A percentile compares a stretch with the other conserved stretches of the same genome.
Evolutionary conservation across 37 sponge, comb jelly and placozoan genomes (phyloP).

Genomic region (Cliona cf. orientalis): DNA sequence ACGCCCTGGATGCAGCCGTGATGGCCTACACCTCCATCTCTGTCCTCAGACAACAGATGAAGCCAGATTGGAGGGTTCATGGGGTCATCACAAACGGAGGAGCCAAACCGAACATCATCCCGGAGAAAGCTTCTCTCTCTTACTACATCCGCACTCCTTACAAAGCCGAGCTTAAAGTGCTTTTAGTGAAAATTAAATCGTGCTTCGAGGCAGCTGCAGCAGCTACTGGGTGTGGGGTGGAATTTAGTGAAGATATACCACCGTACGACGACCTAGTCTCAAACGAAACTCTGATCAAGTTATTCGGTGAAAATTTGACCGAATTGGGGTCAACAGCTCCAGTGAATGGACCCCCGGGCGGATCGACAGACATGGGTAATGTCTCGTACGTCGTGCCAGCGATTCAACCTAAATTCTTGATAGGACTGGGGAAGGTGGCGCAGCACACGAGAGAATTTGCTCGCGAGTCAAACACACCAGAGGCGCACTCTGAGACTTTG

Average conservation of each 20-base stretch:
- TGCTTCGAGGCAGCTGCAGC: conserved; percentile 78
- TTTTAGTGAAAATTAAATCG: conserved; percentile 38
- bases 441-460: conserved; percentile 78
- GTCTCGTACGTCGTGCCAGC: conserved; percentile 82
- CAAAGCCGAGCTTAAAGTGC: conserved; percentile 45
- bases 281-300: conserved; percentile 45
- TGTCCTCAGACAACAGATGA: conserved; percentile 85
- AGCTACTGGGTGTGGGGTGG: conserved; percentile 78
- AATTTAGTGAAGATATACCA: conserved; percentile 16
- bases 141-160: conserved; percentile 72
- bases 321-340: conserved; percentile 12
- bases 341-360: conserved; percentile 15
- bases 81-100: conserved; percentile 89
- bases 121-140: conserved; percentile 51
- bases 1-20: conserved; percentile 95
- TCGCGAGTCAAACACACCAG: conserved; percentile 47
- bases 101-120: conserved; percentile 83
- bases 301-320: conserved; percentile 51
- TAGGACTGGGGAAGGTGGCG: conserved; percentile 56
- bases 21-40: conserved; percentile 88
- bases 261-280: conserved; percentile 59
- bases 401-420: conserved; percentile 80
- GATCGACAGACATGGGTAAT: conserved; percentile 95
- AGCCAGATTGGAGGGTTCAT: conserved; percentile 88
- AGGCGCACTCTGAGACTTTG: conserved; percentile 65